Evolutionary conservation across 2,113 vertebrate species (phyloP), one percentile per base, ranked within the genome.

Genomic region (Melanocharis versteri): DNA sequence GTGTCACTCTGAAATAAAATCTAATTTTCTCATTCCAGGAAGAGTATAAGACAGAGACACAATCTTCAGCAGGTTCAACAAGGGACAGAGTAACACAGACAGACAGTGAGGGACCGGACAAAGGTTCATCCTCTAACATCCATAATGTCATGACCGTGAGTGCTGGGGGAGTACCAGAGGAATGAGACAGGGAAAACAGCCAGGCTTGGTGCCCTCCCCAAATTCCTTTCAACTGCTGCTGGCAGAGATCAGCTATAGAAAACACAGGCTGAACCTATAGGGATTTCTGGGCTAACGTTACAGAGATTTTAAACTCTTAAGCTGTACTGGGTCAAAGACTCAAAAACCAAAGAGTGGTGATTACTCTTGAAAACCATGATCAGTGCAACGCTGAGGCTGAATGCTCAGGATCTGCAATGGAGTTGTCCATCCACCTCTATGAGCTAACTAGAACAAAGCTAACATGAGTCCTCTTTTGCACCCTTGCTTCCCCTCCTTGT

Each of bases 121-220:
- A 84, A 11, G 6, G 4, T 42, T 9, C 13, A 66, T 53, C 20
- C 13, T 77, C 23, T 54, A 50, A 40, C 6, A 51, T 27, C 31
- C 3, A 2, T 37, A 68, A 19, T 1, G 2, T 9, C 26, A 6
- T 53, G 31, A 13, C 19, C 10, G 1, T n/a, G 31, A 22, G 31
- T 44, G n/a, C 15, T 73, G 31, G 11, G 16, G 40, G 42, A 81
- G 17, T n/a, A 57, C 28, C 5, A 57, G 53, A 28, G 40, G 48
- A 60, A 71, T 2, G 3, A 91, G 6, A 17, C 69, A 73, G 3
- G 3, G 23, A 81, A 77, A 65, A 16, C 7, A 70, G 11, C 4
- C 35, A 70, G 39, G 11, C 9, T 77, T 61, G 45, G 5, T 57
- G 78, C 33, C n/a, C 24, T 53, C 17, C 10, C 3, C 37, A 16